Conservation (phyloP, 2,113 vertebrate species). For the Dromas ardeola region DNA sequence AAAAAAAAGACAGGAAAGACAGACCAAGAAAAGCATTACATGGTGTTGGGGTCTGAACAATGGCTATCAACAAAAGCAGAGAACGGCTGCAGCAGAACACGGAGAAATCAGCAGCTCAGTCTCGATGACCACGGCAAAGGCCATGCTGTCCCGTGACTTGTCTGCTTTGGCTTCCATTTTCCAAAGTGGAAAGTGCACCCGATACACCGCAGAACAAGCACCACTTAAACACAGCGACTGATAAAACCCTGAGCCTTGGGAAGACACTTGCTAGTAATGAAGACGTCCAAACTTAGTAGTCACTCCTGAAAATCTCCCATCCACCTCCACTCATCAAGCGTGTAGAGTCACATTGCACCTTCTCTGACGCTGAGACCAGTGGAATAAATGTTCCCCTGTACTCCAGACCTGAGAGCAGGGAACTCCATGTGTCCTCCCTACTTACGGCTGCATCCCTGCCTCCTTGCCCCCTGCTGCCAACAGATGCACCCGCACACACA, state of each 20-base stretch:
- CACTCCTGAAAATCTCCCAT: background rate
- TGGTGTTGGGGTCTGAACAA: background rate
- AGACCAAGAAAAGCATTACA: background rate
- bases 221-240: background rate
- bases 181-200: fast-evolving
- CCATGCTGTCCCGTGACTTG: background rate
- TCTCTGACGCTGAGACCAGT: fast-evolving
- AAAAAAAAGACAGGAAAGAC: background rate
- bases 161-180: background rate
- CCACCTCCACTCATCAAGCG: background rate
- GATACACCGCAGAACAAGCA: background rate
- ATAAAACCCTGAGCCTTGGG: background rate
- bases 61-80: background rate
- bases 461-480: background rate
- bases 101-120: background rate
- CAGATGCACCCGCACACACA: no score
- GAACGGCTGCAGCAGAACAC: background rate
- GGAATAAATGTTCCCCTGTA: background rate
- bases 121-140: background rate
- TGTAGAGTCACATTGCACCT: background rate
- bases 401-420: background rate
- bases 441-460: background rate
- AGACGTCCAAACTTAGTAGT: background rate
- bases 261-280: background rate
- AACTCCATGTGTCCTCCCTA: background rate